Percentiles rank a stretch among this genome's conserved stretches.
These are phyloP conservation scores for Alsophila aescularia DNA, from an alignment of 2,888 invertebrate species.

Conservation along the genomic window DNA sequence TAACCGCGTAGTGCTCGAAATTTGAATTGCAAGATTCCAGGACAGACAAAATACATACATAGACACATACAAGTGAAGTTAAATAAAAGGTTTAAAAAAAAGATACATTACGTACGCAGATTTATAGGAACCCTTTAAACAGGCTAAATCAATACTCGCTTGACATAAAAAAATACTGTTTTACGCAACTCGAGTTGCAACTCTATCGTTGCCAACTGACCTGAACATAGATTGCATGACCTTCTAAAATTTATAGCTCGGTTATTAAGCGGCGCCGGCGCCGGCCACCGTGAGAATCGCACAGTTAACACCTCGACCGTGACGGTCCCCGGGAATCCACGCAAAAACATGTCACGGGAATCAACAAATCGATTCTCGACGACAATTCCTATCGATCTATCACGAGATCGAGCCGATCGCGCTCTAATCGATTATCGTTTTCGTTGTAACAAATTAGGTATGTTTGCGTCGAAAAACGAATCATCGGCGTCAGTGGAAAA, in stretches of 20 bases:
- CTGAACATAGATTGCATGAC: constrained; percentile 16
- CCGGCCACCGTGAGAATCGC: constrained; percentile 60
- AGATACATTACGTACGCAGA: too few relatives aligned
- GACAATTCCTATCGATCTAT: constrained; percentile 59
- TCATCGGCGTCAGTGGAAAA: neutral
- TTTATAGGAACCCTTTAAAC: too few relatives aligned
- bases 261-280: constrained; percentile 48
- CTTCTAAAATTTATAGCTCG: constrained; percentile 24
- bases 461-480: constrained; percentile 32
- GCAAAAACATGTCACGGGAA: constrained; percentile 71
- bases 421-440: constrained; percentile 39
- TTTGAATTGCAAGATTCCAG: too few relatives aligned
- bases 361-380: constrained; percentile 72
- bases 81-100: too few relatives aligned
- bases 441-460: constrained; percentile 40
- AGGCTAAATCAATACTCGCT: too few relatives aligned
- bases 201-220: constrained; percentile 9
- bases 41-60: too few relatives aligned
- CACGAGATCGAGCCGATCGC: constrained; percentile 32
- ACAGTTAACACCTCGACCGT: constrained; percentile 63
- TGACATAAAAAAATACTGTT: neutral
- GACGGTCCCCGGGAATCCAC: constrained; percentile 53
- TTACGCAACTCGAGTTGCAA: neutral
- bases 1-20: too few relatives aligned
- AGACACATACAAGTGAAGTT: too few relatives aligned